Base-by-base conservation (phyloP, 2,113 vertebrate genomes). In the Spea bombifrons region DNA sequence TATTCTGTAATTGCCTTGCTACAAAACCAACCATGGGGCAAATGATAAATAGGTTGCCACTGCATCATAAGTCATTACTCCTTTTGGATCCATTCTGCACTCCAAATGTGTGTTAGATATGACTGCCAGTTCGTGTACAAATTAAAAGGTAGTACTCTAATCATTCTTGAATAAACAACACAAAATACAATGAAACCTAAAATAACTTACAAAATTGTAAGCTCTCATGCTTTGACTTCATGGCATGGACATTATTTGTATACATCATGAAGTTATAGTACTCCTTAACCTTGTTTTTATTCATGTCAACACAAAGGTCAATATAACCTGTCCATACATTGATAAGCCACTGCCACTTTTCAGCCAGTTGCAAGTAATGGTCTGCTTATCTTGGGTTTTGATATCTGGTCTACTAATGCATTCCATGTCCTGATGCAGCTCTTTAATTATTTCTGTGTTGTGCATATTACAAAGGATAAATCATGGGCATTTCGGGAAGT, bases 381-480 rank as follows among this genome's bases (percentile, higher is more conserved):
- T 46, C 16, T 59, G 55, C 48, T 80, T 55, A 61, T 45, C 52
- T 43, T 0, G 7, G 15, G 46, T 0, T 0, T 65, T 66, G 82
- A 84, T 82, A 83, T 81, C 83, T 0, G 66, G 1, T 1, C 71
- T 49, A 83, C 81, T 76, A 78, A 82, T 80, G 83, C 80, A 66
- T 78, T 86, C 81, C 84, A 83, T 73, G 85, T 84, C 86, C 76
- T 30, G 71, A 84, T 84, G 85, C 81, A 88, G 84, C 83, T 86
- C 86, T 87, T 92, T 92, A 93, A 90, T 93, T 94, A 92, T 92
- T 90, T 89, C 84, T 83, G 85, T 91, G 90, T 88, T 82, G 87
- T 86, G 86, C 88, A 84, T 88, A 88, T 91, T 90, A 92, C 89
- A 93, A 93, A 93, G 86, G 92, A 92, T 89, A 93, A 93, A 89